phyloP scores from a whole-genome alignment of 1,140 invertebrate species.

The Ylistrum balloti region DNA sequence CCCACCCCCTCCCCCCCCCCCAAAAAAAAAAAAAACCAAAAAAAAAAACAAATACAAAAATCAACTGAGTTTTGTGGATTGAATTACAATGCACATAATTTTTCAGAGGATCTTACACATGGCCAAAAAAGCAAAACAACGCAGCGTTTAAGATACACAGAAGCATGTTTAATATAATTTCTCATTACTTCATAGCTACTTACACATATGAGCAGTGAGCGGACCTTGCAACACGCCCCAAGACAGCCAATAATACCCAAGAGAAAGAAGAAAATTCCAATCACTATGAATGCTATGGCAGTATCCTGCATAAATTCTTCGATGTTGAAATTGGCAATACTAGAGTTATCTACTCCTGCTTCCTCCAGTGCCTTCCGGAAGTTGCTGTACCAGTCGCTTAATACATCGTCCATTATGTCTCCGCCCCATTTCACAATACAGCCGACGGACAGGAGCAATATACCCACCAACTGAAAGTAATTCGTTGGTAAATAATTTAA shows the following conservation, averaged over 20 bases:
- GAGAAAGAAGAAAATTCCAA: constrained; percentile 64
- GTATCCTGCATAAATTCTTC: constrained; percentile 62
- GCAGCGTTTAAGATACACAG: no score
- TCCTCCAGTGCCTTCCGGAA: constrained; percentile 53
- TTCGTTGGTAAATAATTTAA: no score
- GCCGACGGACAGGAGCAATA: constrained; percentile 62
- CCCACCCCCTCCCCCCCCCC: no score
- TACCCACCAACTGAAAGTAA: constrained; percentile 61
- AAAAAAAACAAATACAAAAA: no score
- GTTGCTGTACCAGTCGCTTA: constrained; percentile 53
- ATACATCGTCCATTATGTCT: constrained; percentile 56
- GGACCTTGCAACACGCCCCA: constrained; percentile 65
- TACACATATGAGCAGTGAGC: constrained; percentile 60
- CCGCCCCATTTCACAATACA: constrained; percentile 63
- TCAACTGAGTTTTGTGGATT: no score
- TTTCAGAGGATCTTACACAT: no score
- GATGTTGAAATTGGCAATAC: constrained; percentile 58
- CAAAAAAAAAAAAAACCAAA: no score
- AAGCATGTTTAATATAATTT: no score
- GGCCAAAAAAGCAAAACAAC: no score
- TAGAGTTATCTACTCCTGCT: constrained; percentile 44
- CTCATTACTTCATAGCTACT: not conserved
- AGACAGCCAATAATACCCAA: constrained; percentile 65
- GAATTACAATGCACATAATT: no score
- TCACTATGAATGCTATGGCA: constrained; percentile 63